Base-by-base conservation (phyloP, 2,113 vertebrate genomes). In the Chinchilla lanigera region DNA sequence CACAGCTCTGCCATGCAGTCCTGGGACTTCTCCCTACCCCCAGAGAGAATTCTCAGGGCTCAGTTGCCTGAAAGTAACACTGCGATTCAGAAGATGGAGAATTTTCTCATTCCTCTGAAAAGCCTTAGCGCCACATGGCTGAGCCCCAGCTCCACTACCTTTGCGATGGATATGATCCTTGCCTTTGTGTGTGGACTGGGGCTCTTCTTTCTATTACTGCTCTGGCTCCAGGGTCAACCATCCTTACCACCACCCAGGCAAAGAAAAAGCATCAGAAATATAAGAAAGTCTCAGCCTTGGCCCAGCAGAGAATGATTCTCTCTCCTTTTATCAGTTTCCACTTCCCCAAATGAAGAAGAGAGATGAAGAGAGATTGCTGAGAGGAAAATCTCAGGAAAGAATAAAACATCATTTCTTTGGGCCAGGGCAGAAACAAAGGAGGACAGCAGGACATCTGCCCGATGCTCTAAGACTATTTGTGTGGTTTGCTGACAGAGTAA, bases 141-240 rank as follows among this genome's bases (percentile, higher is more conserved):
- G 44, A 86, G 28, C 35, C 82, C 24, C 69, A 52, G 41, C 35
- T 10, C 13, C 2, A 30, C 63, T 1, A 14, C 90, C 22, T 95
- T 63, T 78, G 28, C 24, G 20, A 12, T 2, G 77, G 92, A 94
- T 2, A 1, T 41, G 50, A 4, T 91, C 71, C 6, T 96, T 0
- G 26, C 33, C 2, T 4, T 96, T 28, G 52, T 91, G 9, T 96
- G 91, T n/a, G 96, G 91, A 10, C 20, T 88, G 56, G 93, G 67
- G 28, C 89, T 98, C 13, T 97, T 82, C 78, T 50, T 96, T 20
- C n/a, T 96, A 3, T 19, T 94, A 17, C 41, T 88, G 0, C 81
- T 56, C 10, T 90, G 14, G n/a, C 54, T 94, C 3, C 33, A 5
- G 11, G n/a, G 33, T 14, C 5, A 65, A 3, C 38, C 22, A 2